Conservation (phyloP, 1,140 invertebrate species). For the Eriocheir sinensis region DNA sequence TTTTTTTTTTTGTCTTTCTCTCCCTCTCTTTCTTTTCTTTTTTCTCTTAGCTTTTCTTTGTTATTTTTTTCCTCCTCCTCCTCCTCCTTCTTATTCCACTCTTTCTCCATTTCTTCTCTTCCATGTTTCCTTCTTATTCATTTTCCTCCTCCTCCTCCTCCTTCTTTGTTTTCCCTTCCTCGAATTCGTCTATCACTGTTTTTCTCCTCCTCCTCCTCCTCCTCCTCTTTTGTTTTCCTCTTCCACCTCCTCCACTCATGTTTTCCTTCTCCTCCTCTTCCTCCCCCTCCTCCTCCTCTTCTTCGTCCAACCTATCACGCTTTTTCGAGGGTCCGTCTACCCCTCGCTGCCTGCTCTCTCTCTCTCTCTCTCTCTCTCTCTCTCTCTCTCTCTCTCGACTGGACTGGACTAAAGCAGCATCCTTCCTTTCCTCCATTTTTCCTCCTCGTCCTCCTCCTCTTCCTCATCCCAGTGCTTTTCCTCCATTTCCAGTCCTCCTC, state of each 20-base stretch:
- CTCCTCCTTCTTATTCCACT: not conserved
- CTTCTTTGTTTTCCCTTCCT: not conserved
- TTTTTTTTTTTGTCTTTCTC: not conserved
- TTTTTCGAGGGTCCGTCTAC: too few relatives aligned
- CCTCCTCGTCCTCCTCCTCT: too few relatives aligned
- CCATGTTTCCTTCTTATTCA: not conserved
- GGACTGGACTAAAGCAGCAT: too few relatives aligned
- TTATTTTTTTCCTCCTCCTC: not conserved
- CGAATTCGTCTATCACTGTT: not conserved
- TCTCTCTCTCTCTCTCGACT: too few relatives aligned
- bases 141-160: conserved; percentile 15
- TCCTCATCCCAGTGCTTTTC: not conserved
- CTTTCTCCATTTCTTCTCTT: not conserved
- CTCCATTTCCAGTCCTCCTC: not conserved
- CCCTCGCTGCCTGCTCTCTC: too few relatives aligned
- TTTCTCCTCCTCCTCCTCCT: not conserved
- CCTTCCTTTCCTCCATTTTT: too few relatives aligned
- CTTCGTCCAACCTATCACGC: too few relatives aligned
- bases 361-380: too few relatives aligned
- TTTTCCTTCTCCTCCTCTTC: not conserved
- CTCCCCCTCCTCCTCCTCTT: not conserved
- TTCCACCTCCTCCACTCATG: not conserved
- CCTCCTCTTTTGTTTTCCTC: conserved; percentile 5
- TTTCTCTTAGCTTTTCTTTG: not conserved
- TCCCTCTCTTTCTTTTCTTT: not conserved